Evolutionary conservation across 2,888 invertebrate genomes (phyloP), one percentile per base, ranked within the genome.

Genomic region (Achlya flavicornis): DNA sequence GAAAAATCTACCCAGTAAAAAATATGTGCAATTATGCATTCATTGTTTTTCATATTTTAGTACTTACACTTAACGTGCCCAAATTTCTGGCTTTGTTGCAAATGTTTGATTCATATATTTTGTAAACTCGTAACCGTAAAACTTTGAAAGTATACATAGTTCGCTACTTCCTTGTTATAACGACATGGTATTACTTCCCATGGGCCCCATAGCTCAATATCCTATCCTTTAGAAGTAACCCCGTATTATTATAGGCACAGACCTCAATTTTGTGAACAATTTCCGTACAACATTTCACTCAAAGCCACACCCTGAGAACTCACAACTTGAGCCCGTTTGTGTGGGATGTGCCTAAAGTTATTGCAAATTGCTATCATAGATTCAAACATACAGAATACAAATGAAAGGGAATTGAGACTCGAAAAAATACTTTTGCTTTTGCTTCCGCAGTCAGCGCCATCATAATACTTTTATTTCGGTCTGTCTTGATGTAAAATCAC

Each of bases 361-460:
- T 60, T 60, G 60, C 60, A 60, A 43, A 60, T 60, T 60, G 60
- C 60, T 43, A 26, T 60, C 60, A 60, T 43, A 60, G 19, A 60
- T 60, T 43, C 60, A 41, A 60, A 60, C 41, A 41, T 59, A 41
- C 43, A 26, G 60, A 60, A 60, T 60, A 60, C 14, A 41, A 53
- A 19, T 19, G 6, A 19, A 53, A 53, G 53, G 6, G 53, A 53
- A 53, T 53, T 53, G 53, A 53, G 10, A 1, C 19, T 10, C 16
- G 53, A 19, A 53, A 48, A 53, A 53, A 53, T 10, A n/a, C 8
- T 53, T 53, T 53, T 8, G 16, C 16, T 48, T 48, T 48, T 16
- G 48, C 7, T 48, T 0, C 19, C 16, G 16, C 48, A 1, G n/a
- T 4, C n/a, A 16, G 16, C n/a, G 16, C n/a, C 16, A 48, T 16